A percentile compares a stretch with the other conserved stretches of the same genome.
Conservation (phyloP, 2,888 invertebrate species). For the Oligia fasciuncula region DNA sequence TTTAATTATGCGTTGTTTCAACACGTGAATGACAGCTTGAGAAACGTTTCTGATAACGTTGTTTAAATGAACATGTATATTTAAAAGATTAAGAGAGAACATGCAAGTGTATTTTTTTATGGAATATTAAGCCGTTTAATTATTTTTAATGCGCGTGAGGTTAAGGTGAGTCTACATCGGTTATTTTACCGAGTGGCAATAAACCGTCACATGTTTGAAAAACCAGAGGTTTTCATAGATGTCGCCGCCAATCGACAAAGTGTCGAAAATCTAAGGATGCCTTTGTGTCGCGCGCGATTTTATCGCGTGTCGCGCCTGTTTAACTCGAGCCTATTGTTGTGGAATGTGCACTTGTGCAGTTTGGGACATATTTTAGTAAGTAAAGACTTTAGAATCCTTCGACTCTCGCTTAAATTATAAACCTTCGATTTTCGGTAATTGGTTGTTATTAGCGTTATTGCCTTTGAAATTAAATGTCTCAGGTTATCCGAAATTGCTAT, state of each 20-base stretch:
- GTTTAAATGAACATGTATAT: conserved; percentile 60
- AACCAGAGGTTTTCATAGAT: not conserved
- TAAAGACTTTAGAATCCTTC: not conserved
- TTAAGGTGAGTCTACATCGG: not conserved
- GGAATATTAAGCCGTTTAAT: conserved; percentile 31
- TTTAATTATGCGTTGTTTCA: conserved; percentile 69
- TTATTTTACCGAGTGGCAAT: not conserved
- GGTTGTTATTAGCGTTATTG: conserved; percentile 14
- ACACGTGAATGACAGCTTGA: conserved; percentile 66
- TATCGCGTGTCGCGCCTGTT: too few species aligned
- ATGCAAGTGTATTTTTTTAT: conserved; percentile 36
- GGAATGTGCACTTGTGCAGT: not conserved
- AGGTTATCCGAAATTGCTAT: conserved; percentile 16
- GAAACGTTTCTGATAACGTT: conserved; percentile 63
- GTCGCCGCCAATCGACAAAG: not conserved
- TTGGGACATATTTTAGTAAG: not conserved
- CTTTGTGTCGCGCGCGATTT: too few species aligned
- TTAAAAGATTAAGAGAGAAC: conserved; percentile 56
- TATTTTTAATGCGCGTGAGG: conserved; percentile 13
- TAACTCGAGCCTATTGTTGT: not conserved
- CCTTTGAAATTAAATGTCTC: conserved; percentile 21
- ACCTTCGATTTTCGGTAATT: conserved; percentile 1
- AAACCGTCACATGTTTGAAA: not conserved
- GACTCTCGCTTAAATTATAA: not conserved
- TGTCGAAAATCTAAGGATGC: not conserved